These are phyloP conservation scores for Idaea biselata DNA, from an alignment of 2,888 invertebrate species.

Conservation along the genomic window DNA sequence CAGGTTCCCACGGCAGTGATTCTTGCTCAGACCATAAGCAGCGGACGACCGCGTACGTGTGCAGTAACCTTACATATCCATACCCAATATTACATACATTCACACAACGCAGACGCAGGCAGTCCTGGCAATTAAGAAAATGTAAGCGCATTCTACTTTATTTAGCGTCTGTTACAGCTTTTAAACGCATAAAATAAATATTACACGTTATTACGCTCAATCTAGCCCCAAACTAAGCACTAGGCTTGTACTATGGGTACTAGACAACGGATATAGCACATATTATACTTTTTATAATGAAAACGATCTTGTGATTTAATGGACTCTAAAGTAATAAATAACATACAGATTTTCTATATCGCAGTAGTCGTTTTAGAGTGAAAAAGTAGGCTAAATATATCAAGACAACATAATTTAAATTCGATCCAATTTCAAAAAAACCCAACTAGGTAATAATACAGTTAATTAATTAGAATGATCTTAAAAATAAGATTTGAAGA, in stretches of 20 bases:
- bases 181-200: too few relatives aligned
- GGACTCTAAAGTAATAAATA: too few relatives aligned
- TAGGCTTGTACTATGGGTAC: too few relatives aligned
- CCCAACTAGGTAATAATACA: background rate
- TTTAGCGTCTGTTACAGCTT: conserved; percentile 20
- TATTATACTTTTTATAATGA: too few relatives aligned
- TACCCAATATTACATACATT: conserved; percentile 38
- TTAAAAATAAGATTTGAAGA: conserved; percentile 9
- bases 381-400: too few relatives aligned
- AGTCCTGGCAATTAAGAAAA: conserved; percentile 51
- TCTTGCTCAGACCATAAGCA: conserved; percentile 75
- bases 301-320: too few relatives aligned
- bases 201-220: too few relatives aligned
- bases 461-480: conserved; percentile 26
- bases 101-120: conserved; percentile 38
- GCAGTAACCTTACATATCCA: conserved; percentile 56
- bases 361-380: too few relatives aligned
- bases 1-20: conserved; percentile 78
- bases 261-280: too few relatives aligned
- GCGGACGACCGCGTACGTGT: conserved; percentile 68
- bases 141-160: conserved; percentile 35
- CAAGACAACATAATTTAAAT: background rate
- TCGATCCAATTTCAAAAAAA: background rate
- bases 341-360: too few relatives aligned
- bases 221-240: too few relatives aligned